Conservation (phyloP, 2,113 vertebrate species). For the Accipiter cooperii region DNA sequence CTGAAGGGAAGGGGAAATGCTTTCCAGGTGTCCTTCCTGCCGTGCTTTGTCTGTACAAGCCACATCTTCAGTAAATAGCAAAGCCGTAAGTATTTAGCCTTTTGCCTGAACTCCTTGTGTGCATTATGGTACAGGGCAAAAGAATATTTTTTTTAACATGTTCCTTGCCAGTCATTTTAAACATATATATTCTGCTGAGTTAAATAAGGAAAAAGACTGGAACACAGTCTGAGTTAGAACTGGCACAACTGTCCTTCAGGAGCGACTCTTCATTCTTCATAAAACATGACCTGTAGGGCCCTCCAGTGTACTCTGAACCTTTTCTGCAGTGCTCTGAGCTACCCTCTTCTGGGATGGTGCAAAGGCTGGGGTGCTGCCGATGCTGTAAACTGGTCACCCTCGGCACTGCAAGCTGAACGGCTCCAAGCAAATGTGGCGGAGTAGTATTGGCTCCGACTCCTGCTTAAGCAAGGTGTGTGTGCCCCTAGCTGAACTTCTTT, state of each 20-base stretch:
- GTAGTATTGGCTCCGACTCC: neutral
- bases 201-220: neutral
- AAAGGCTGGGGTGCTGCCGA: neutral
- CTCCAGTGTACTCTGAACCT: neutral
- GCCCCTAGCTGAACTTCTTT: neutral
- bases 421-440: accelerated
- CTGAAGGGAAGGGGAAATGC: conserved; percentile 23
- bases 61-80: neutral
- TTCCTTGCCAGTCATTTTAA: neutral
- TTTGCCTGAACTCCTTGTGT: neutral
- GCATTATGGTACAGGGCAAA: neutral
- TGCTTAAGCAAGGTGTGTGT: neutral
- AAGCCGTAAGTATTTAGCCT: neutral
- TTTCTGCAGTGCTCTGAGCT: neutral
- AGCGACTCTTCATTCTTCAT: neutral
- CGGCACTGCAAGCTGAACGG: accelerated
- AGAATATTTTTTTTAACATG: neutral
- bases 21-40: conserved; percentile 55
- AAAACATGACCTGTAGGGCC: accelerated
- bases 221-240: neutral
- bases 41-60: neutral
- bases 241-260: neutral
- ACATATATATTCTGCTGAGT: neutral
- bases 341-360: neutral
- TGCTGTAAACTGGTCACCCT: too few species aligned